phyloP scores from a whole-genome alignment of 2,113 vertebrate genomes.

The Ciconia boyciana region DNA sequence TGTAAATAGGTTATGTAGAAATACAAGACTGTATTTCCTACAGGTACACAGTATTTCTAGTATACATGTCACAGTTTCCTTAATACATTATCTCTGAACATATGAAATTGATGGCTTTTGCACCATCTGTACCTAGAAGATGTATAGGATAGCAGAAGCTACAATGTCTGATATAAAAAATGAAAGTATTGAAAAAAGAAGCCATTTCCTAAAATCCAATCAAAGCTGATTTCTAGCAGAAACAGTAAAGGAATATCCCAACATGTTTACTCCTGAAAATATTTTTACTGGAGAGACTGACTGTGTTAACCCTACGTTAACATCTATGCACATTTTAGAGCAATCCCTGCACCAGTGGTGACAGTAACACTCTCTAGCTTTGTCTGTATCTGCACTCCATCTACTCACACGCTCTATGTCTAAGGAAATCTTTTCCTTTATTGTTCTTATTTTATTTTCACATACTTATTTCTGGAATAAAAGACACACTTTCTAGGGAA shows the following conservation, averaged over 20 bases:
- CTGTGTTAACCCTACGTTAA: background rate
- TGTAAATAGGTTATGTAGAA: conserved; percentile 30
- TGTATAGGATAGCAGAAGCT: background rate
- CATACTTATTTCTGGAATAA: background rate
- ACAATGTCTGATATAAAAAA: background rate
- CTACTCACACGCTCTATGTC: background rate
- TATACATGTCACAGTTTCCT: background rate
- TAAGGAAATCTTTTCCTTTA: background rate
- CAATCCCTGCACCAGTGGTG: background rate
- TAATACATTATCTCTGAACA: conserved; percentile 31
- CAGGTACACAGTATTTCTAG: background rate
- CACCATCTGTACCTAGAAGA: background rate
- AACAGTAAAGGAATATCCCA: background rate
- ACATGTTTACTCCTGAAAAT: background rate
- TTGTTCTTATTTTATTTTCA: background rate
- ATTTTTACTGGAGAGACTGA: background rate
- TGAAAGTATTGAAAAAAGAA: background rate
- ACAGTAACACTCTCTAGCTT: background rate
- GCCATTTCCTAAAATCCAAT: background rate
- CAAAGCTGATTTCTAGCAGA: background rate
- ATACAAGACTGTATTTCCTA: conserved; percentile 42
- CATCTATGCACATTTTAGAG: background rate
- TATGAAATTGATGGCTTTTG: background rate
- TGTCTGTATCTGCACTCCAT: background rate
- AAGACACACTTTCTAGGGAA: background rate